Conservation (phyloP, 2,113 vertebrate species). For the Brachirus orientalis region DNA sequence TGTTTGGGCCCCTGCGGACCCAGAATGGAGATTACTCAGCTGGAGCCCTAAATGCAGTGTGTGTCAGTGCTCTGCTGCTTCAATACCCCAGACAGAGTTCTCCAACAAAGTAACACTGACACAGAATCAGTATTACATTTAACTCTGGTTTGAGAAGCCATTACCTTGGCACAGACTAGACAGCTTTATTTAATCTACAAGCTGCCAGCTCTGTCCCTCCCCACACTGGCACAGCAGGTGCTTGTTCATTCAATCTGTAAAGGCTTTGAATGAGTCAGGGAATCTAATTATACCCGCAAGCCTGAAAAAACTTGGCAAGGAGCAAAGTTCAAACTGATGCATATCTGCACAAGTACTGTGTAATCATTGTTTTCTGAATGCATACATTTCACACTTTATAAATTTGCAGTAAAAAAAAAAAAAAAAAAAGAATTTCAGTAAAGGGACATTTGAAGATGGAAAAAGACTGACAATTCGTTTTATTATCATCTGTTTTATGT, state of each 20-base stretch:
- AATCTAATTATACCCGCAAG: constrained; percentile 74
- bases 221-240: constrained; percentile 73
- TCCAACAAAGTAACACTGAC: constrained; percentile 72
- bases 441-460: not conserved
- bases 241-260: constrained; percentile 74
- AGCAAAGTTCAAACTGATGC: constrained; percentile 61
- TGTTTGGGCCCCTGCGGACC: constrained; percentile 20
- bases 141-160: constrained; percentile 74
- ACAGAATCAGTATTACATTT: constrained; percentile 74
- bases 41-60: constrained; percentile 32
- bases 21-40: constrained; percentile 38
- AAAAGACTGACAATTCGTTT: constrained; percentile 4
- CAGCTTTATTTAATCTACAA: constrained; percentile 81
- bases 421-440: not conserved
- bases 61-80: constrained; percentile 19
- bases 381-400: not conserved
- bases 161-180: constrained; percentile 76
- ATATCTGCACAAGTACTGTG: constrained; percentile 30
- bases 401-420: not conserved
- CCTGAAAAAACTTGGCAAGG: constrained; percentile 55
- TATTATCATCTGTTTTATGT: constrained; percentile 2
- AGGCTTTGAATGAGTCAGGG: constrained; percentile 55
- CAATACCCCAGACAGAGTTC: constrained; percentile 47
- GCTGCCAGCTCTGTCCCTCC: constrained; percentile 71
- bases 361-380: constrained; percentile 30